These are phyloP conservation scores for Rutilus rutilus DNA, from an alignment of 2,113 vertebrate species.

Conservation along the genomic window DNA sequence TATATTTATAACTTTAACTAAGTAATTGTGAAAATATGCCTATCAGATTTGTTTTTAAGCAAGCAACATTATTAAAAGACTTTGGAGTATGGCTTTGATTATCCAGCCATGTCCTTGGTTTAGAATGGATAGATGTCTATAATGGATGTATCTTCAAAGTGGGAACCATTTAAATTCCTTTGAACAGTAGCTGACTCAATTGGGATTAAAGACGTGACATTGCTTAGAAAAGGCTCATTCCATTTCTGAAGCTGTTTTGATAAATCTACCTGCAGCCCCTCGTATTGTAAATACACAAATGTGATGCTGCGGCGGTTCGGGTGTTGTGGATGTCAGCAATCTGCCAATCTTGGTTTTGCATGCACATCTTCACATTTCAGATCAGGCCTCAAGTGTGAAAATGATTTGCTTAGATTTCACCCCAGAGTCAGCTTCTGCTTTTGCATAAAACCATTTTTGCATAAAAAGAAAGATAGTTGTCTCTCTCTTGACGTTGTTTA, in stretches of 20 bases:
- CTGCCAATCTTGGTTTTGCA: slow-evolving; percentile 22
- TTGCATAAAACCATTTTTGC: neutral
- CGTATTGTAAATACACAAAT: slow-evolving; percentile 19
- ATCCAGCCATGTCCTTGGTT: slow-evolving; percentile 25
- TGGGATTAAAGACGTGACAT: slow-evolving; percentile 25
- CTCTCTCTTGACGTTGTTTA: neutral
- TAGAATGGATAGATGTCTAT: slow-evolving; percentile 11
- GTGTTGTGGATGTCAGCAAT: slow-evolving; percentile 33
- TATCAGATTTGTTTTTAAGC: slow-evolving; percentile 16
- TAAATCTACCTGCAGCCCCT: neutral
- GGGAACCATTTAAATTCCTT: slow-evolving; percentile 37
- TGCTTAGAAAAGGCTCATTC: slow-evolving; percentile 34
- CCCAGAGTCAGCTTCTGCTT: neutral
- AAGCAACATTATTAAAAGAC: slow-evolving; percentile 16
- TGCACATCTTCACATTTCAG: slow-evolving; percentile 19
- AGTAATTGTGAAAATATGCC: neutral
- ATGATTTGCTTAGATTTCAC: slow-evolving; percentile 21
- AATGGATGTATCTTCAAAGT: slow-evolving; percentile 28
- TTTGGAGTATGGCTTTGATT: slow-evolving; percentile 31
- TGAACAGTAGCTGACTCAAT: slow-evolving; percentile 2
- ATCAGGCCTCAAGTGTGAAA: neutral
- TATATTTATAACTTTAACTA: no score
- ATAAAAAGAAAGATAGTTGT: neutral
- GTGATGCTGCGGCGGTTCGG: neutral
- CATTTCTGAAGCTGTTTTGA: slow-evolving; percentile 28